Evolutionary conservation across 2,888 invertebrate genomes (phyloP).

Genomic region (Itoplectis maculator): DNA sequence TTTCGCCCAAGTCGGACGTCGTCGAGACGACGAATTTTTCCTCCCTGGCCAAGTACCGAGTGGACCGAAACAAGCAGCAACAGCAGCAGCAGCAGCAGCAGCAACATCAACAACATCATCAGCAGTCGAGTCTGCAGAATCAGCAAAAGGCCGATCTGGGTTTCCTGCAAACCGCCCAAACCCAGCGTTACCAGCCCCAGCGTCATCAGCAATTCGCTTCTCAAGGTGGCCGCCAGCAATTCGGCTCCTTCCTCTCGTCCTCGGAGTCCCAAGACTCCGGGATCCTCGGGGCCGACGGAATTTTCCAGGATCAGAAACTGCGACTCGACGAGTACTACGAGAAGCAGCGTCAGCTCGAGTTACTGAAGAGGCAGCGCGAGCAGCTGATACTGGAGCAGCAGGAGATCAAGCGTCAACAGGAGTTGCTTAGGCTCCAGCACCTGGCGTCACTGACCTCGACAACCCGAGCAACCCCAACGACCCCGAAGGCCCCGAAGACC

Average conservation of each 20-base stretch:
- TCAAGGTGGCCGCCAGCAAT: too few relatives aligned
- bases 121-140: too few relatives aligned
- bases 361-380: slow-evolving; percentile 89
- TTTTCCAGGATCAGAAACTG: slow-evolving; percentile 85
- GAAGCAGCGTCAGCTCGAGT: slow-evolving; percentile 88
- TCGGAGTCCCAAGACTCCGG: slow-evolving; percentile 70
- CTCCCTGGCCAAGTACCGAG: slow-evolving; percentile 79
- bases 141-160: slow-evolving; percentile 69
- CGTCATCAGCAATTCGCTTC: slow-evolving; percentile 67
- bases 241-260: slow-evolving; percentile 67
- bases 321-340: slow-evolving; percentile 87
- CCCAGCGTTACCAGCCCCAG: slow-evolving; percentile 56
- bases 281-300: slow-evolving; percentile 73
- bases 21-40: slow-evolving; percentile 71
- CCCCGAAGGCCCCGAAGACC: slow-evolving; percentile 70
- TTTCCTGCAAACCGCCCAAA: slow-evolving; percentile 65
- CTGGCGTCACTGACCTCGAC: slow-evolving; percentile 87
- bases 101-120: slow-evolving; percentile 77
- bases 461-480: slow-evolving; percentile 63
- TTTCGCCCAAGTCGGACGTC: slow-evolving; percentile 51
- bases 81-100: slow-evolving; percentile 74
- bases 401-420: slow-evolving; percentile 91
- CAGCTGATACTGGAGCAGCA: slow-evolving; percentile 92
- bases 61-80: slow-evolving; percentile 79
- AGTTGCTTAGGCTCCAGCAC: slow-evolving; percentile 91